phyloP scores from a whole-genome alignment of 2,113 vertebrate species.

The Triplophysa dalaica region DNA sequence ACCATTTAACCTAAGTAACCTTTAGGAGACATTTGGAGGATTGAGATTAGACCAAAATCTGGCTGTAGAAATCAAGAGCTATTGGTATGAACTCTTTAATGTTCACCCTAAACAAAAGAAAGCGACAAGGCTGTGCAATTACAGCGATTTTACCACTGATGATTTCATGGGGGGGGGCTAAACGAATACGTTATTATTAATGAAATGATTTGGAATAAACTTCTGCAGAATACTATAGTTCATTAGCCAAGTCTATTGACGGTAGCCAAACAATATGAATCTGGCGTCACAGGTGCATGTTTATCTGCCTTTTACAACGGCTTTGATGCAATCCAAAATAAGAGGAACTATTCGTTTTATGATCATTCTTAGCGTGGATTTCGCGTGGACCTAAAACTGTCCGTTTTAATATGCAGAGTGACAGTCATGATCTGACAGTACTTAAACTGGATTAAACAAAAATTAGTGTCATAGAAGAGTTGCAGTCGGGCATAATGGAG shows the following conservation, averaged over 20 bases:
- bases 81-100: not conserved
- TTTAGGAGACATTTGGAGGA: slow-evolving; percentile 39
- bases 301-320: no score
- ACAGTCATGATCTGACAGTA: not conserved
- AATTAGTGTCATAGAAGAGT: not conserved
- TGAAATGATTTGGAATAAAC: no score
- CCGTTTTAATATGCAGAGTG: not conserved
- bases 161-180: no score
- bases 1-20: slow-evolving; percentile 80
- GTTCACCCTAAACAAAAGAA: not conserved
- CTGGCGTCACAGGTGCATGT: no score
- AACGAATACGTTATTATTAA: no score
- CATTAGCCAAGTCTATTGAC: no score
- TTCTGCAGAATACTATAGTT: no score
- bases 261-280: no score
- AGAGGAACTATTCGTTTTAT: not conserved
- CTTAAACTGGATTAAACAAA: slow-evolving; percentile 13
- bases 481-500: slow-evolving; percentile 13
- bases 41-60: not conserved
- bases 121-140: no score
- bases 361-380: not conserved
- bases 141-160: no score
- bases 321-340: not conserved
- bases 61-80: not conserved
- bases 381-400: not conserved